Conservation (phyloP, 2,113 vertebrate species). For the Engraulis encrasicolus region DNA sequence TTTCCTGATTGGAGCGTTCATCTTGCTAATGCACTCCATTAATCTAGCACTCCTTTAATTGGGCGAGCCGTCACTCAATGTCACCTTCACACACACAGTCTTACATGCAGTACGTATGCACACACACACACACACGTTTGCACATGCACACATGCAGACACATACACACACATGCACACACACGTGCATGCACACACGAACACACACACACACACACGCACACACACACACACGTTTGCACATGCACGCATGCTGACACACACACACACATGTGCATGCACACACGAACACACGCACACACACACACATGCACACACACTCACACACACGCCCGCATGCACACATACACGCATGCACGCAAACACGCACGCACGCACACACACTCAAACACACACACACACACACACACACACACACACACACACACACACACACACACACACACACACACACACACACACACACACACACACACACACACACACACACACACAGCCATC, state of each 20-base stretch:
- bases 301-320: background rate
- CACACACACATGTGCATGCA: too few species aligned
- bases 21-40: slow-evolving; percentile 28
- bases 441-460: background rate
- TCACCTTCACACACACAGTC: slow-evolving; percentile 17
- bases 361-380: background rate
- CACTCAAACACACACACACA: background rate
- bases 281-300: background rate
- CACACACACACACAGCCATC: background rate
- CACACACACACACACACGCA: background rate
- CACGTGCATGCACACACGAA: background rate
- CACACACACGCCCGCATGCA: background rate
- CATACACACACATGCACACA: background rate
- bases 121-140: background rate
- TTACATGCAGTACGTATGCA: too few species aligned
- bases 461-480: too few species aligned
- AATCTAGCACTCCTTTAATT: slow-evolving; percentile 2
- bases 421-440: background rate
- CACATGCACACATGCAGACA: background rate
- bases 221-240: background rate
- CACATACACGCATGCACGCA: background rate
- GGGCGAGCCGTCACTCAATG: slow-evolving; percentile 29
- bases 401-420: background rate
- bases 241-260: too few species aligned
- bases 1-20: slow-evolving; percentile 28